phyloP scores from a whole-genome alignment of 2,888 invertebrate species.

The Pristionchus fissidentatus region DNA sequence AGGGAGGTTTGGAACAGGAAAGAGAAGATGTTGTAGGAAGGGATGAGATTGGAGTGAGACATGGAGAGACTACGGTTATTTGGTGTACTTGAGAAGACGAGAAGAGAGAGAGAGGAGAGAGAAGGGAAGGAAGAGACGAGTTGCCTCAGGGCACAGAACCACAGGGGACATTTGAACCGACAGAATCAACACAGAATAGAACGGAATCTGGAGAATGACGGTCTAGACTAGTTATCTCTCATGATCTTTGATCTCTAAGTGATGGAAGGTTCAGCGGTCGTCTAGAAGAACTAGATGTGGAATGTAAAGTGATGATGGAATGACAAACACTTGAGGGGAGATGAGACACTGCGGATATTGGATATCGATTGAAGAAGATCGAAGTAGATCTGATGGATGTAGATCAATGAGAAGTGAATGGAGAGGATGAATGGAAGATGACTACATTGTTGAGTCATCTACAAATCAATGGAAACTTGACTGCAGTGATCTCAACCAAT shows the following conservation, averaged over 20 bases:
- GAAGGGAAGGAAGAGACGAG: background rate
- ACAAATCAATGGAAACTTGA: too few species aligned
- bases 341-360: background rate
- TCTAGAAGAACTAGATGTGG: background rate
- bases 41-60: too few species aligned
- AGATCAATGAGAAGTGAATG: background rate
- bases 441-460: background rate
- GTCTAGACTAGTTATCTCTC: too few species aligned
- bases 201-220: too few species aligned
- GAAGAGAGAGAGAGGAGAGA: background rate
- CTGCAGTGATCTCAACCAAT: background rate
- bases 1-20: background rate
- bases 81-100: conserved; percentile 1
- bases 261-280: background rate
- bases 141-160: background rate
- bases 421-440: background rate
- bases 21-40: background rate
- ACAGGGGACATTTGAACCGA: too few species aligned
- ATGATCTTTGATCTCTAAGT: too few species aligned
- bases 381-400: background rate
- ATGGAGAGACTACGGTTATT: background rate
- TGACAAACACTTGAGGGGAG: background rate
- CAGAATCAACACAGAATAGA: too few species aligned
- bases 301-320: background rate
- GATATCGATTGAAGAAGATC: background rate